phyloP scores from a whole-genome alignment of 1,140 invertebrate genomes.

The Papilio helenus region DNA sequence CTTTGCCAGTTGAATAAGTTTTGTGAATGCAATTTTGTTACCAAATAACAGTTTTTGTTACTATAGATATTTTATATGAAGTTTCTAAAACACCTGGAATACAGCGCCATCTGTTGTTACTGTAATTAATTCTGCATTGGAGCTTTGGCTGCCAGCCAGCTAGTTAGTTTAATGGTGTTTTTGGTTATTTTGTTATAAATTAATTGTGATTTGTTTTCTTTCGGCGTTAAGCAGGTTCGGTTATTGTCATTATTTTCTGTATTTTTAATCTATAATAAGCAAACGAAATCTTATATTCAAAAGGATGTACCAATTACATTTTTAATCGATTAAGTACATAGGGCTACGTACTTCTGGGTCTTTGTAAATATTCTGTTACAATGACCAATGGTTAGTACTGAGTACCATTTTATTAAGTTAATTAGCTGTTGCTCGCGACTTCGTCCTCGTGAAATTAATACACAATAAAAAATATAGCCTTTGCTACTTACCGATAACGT shows the following conservation, averaged over 20 bases:
- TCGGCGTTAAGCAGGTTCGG: background rate
- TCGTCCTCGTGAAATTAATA: too few species aligned
- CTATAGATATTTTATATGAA: background rate
- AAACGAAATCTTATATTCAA: background rate
- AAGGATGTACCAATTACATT: too few species aligned
- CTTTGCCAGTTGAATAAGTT: background rate
- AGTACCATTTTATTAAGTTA: too few species aligned
- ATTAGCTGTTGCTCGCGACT: too few species aligned
- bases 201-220: constrained; percentile 39
- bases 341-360: too few species aligned
- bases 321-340: too few species aligned
- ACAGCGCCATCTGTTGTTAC: constrained; percentile 65
- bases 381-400: too few species aligned
- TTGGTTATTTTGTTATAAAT: constrained; percentile 40
- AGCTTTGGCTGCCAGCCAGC: constrained; percentile 54
- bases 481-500: too few species aligned
- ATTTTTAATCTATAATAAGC: background rate
- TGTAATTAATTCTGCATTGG: constrained; percentile 63
- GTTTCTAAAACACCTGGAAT: constrained; percentile 50
- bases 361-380: too few species aligned
- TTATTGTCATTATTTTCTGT: background rate
- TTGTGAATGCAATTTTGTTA: background rate
- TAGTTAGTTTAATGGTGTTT: constrained; percentile 39
- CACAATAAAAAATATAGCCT: too few species aligned
- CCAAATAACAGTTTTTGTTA: background rate